These are phyloP conservation scores for Halictus rubicundus DNA, from an alignment of 1,140 invertebrate species.

Conservation along the genomic window DNA sequence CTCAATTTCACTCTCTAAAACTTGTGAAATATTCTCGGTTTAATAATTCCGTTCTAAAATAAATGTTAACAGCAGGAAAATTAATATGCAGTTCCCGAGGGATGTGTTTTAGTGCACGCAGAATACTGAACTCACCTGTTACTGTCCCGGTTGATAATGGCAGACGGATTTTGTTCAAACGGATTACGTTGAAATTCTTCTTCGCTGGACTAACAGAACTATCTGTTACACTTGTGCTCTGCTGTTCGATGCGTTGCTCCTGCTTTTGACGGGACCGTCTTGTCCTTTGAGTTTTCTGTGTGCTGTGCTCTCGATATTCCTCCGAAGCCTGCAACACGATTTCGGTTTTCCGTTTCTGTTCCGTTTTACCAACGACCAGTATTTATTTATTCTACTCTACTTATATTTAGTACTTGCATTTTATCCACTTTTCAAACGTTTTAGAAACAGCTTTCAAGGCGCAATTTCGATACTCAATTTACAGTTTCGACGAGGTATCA, in stretches of 20 bases:
- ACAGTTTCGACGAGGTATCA: no score
- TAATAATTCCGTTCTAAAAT: no score
- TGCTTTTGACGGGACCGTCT: conserved; percentile 72
- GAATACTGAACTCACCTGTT: conserved; percentile 81
- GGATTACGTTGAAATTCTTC: conserved; percentile 83
- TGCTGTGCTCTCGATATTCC: conserved; percentile 75
- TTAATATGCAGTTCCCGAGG: no score
- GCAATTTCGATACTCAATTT: neutral
- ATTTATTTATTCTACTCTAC: neutral
- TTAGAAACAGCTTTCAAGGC: neutral
- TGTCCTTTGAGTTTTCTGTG: conserved; percentile 74
- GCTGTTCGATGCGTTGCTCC: conserved; percentile 73
- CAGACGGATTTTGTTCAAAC: conserved; percentile 87
- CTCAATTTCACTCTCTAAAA: no score
- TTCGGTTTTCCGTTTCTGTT: neutral
- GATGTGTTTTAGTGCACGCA: neutral
- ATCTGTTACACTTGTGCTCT: conserved; percentile 73
- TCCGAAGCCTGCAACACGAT: conserved; percentile 76
- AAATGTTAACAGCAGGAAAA: no score
- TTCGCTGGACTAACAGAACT: conserved; percentile 67
- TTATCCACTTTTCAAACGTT: no score
- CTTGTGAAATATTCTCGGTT: no score
- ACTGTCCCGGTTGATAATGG: conserved; percentile 86
- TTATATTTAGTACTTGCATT: neutral
- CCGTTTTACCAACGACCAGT: neutral